phyloP scores from a whole-genome alignment of 2,113 vertebrate species.

The Delphinus delphis region DNA sequence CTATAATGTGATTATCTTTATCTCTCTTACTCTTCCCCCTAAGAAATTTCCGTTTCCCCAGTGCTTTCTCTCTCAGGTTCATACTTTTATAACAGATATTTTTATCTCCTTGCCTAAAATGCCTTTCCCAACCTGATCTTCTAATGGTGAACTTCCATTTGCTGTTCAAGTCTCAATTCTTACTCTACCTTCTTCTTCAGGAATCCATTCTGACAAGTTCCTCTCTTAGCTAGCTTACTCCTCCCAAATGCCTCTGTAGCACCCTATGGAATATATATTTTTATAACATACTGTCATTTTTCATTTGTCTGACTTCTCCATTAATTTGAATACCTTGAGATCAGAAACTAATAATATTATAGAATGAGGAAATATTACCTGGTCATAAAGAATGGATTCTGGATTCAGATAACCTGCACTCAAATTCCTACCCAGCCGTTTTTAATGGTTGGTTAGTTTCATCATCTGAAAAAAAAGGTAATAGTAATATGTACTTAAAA shows the following conservation, averaged over 20 bases:
- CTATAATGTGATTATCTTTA: neutral
- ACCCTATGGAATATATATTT: neutral
- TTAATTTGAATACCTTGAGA: neutral
- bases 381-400: neutral
- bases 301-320: neutral
- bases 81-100: neutral
- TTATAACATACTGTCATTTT: neutral
- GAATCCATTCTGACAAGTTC: neutral
- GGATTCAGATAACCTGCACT: neutral
- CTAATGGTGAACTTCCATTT: neutral
- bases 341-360: neutral
- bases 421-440: neutral
- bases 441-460: neutral
- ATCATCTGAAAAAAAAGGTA: neutral
- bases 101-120: neutral
- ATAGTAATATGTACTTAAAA: neutral
- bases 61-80: neutral
- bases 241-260: neutral
- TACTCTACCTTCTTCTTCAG: neutral
- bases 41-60: neutral
- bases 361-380: neutral
- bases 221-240: neutral
- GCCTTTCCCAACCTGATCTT: neutral
- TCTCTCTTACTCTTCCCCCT: neutral
- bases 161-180: neutral